Conservation (phyloP, 2,797 vertebrate species). For the Zenarchopterus dispar region DNA sequence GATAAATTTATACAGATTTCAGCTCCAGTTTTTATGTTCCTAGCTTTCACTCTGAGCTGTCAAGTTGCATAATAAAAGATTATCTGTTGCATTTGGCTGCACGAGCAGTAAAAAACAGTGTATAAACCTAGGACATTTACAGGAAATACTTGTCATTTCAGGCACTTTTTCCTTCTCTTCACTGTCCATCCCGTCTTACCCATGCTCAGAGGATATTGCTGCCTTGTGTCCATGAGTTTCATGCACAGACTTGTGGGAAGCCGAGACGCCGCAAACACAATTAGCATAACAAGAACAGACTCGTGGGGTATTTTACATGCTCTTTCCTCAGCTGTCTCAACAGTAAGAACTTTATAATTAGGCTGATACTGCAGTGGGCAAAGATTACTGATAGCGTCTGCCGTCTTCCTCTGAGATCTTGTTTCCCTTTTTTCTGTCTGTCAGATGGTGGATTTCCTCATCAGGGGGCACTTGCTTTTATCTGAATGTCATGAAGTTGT, state of each 20-base stretch:
- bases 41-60: constrained; percentile 24
- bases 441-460: constrained; percentile 63
- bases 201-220: constrained; percentile 21
- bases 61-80: constrained; percentile 18
- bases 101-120: constrained; percentile 3
- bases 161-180: constrained; percentile 18
- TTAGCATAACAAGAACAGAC: constrained; percentile 31
- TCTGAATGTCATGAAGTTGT: constrained; percentile 54
- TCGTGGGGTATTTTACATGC: constrained; percentile 23
- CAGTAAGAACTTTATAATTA: constrained; percentile 50
- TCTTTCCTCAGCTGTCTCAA: constrained; percentile 24
- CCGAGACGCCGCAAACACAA: constrained; percentile 28
- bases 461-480: constrained; percentile 61
- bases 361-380: constrained; percentile 42
- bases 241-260: constrained; percentile 25
- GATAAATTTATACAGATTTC: constrained; percentile 31
- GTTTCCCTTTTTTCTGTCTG: constrained; percentile 42
- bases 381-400: constrained; percentile 63
- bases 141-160: constrained; percentile 40
- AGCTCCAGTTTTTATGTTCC: constrained; percentile 21
- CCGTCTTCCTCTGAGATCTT: constrained; percentile 46
- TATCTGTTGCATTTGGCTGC: constrained; percentile 2
- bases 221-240: constrained; percentile 29
- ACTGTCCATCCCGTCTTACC: constrained; percentile 7
- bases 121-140: constrained; percentile 13